These are phyloP conservation scores for Rhegmatorhina hoffmannsi DNA, from an alignment of 2,113 vertebrate genomes.

Conservation along the genomic window DNA sequence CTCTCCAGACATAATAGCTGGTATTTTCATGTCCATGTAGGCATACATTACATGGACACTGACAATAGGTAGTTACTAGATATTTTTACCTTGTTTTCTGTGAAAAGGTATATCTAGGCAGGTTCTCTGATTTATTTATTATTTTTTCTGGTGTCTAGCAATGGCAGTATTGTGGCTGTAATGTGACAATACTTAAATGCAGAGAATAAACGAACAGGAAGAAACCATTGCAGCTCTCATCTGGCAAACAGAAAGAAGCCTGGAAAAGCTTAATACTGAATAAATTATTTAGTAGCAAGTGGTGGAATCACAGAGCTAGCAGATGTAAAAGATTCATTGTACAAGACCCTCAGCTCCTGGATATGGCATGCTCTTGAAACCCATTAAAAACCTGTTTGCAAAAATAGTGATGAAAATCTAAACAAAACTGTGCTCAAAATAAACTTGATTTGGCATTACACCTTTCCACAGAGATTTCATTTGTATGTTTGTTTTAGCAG, in stretches of 20 bases:
- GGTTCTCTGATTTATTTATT: not conserved
- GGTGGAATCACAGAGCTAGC: not conserved
- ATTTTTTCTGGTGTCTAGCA: not conserved
- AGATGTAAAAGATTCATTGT: constrained; percentile 31
- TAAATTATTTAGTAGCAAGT: constrained; percentile 51
- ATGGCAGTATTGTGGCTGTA: not conserved
- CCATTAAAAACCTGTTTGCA: not conserved
- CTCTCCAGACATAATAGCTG: not conserved
- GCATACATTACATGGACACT: not conserved
- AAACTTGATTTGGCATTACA: not conserved
- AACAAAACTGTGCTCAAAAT: constrained; percentile 1
- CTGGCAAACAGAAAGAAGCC: not conserved
- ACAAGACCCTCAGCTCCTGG: not conserved
- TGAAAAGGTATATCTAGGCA: not conserved
- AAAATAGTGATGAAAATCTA: constrained; percentile 23
- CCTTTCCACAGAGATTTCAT: not conserved
- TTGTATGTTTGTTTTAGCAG: not conserved
- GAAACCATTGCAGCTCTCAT: not conserved
- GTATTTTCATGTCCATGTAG: not conserved
- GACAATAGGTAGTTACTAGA: not conserved
- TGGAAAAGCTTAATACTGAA: not conserved
- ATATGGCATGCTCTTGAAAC: not conserved
- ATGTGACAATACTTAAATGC: not conserved
- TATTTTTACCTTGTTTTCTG: not conserved
- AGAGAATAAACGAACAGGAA: constrained; percentile 21